Evolutionary conservation across 2,888 invertebrate genomes (phyloP).

Genomic region (Nipponacmea schrenckii): DNA sequence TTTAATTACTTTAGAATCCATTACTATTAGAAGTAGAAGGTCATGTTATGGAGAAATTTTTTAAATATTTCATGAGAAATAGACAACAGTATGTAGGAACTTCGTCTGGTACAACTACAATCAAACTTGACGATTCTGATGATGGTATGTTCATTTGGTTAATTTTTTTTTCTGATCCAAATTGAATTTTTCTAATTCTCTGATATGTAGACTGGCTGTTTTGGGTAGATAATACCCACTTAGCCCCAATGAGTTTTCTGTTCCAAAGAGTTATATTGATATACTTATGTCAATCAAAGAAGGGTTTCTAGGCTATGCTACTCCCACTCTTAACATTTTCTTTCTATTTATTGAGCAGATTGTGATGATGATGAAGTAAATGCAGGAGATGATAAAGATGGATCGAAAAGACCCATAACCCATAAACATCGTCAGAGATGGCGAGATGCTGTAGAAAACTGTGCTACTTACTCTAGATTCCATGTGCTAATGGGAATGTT

Average conservation of each 20-base stretch:
- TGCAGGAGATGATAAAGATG: constrained; percentile 30
- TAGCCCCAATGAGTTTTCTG: too few relatives aligned
- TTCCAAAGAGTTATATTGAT: too few relatives aligned
- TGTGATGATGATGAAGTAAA: constrained; percentile 27
- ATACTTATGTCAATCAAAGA: not conserved
- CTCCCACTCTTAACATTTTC: not conserved
- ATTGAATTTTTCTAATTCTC: too few relatives aligned
- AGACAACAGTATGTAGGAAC: constrained; percentile 15
- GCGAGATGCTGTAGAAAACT: constrained; percentile 61
- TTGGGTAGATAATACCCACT: too few relatives aligned
- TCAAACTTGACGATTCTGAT: not conserved
- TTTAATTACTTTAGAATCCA: constrained; percentile 40
- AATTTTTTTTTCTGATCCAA: not conserved
- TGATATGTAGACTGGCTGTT: too few relatives aligned
- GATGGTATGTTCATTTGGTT: not conserved
- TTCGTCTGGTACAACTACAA: not conserved
- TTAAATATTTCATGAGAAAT: constrained; percentile 57
- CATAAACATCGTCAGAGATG: constrained; percentile 37
- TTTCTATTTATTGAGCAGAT: not conserved
- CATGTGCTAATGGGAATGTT: constrained; percentile 67
- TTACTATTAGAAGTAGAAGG: constrained; percentile 55
- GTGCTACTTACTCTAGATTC: constrained; percentile 63
- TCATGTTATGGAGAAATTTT: constrained; percentile 57
- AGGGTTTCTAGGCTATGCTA: not conserved
- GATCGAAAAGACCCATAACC: not conserved